Percentiles rank a stretch among this genome's conserved stretches.
Conservation (phyloP, 2,888 invertebrate species). For the Orchesellides sinensis region DNA sequence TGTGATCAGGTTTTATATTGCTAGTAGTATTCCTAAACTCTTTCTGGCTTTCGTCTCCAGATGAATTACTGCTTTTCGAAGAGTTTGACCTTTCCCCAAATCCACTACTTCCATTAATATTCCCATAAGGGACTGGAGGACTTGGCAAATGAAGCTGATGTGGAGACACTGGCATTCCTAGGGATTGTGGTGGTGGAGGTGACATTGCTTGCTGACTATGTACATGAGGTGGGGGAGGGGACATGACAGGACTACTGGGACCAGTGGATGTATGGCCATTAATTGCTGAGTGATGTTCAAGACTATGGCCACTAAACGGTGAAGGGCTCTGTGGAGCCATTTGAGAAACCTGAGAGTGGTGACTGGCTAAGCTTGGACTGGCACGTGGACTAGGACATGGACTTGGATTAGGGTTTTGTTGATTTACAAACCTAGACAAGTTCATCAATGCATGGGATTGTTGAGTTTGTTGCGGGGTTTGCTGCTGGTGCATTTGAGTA, state of each 20-base stretch:
- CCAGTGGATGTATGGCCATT: conserved; percentile 40
- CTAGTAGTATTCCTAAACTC: background rate
- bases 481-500: conserved; percentile 37
- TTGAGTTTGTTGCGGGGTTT: conserved; percentile 31
- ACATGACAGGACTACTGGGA: conserved; percentile 43
- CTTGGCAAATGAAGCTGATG: conserved; percentile 24
- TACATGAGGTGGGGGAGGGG: conserved; percentile 37
- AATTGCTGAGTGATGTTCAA: conserved; percentile 34
- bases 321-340: conserved; percentile 30
- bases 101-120: conserved; percentile 33
- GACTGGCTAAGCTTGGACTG: conserved; percentile 43
- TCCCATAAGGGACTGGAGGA: conserved; percentile 26
- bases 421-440: conserved; percentile 70
- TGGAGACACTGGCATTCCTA: background rate
- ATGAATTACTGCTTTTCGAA: background rate
- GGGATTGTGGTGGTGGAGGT: conserved; percentile 12
- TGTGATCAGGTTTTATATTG: background rate
- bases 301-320: conserved; percentile 25
- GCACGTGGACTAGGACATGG: conserved; percentile 59
- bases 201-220: conserved; percentile 22
- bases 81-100: conserved; percentile 10
- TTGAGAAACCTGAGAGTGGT: conserved; percentile 7
- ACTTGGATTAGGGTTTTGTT: conserved; percentile 62
- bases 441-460: conserved; percentile 69
- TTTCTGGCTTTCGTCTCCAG: background rate